Evolutionary conservation across 2,888 invertebrate genomes (phyloP).

Genomic region (Agriopis marginaria): DNA sequence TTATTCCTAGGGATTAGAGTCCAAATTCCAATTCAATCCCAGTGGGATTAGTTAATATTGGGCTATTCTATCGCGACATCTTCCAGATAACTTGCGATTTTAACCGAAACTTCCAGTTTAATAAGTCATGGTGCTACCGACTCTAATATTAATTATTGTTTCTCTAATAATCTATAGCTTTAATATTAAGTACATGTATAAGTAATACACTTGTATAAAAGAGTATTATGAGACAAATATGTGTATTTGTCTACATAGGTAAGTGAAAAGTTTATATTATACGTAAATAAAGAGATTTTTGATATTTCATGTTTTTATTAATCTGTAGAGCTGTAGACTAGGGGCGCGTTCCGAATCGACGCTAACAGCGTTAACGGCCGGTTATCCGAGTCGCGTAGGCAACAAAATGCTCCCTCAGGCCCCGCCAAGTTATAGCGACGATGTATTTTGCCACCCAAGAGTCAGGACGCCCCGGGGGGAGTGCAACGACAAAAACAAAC

Average conservation of each 20-base stretch:
- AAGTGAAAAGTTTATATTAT: slow-evolving; percentile 20
- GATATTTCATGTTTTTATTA: neutral
- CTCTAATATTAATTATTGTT: neutral
- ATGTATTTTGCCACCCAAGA: too few species aligned
- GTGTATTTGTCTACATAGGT: slow-evolving; percentile 14
- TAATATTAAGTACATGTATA: slow-evolving; percentile 1
- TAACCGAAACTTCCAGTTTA: neutral
- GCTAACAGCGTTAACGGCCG: too few species aligned
- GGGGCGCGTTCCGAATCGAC: too few species aligned
- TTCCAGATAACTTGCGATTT: neutral
- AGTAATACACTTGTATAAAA: slow-evolving; percentile 24
- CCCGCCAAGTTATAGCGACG: too few species aligned
- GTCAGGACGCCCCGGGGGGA: too few species aligned
- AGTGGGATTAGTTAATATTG: neutral
- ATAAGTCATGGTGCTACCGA: neutral
- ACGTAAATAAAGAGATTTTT: slow-evolving; percentile 29
- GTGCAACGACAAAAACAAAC: too few species aligned
- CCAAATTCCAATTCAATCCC: too few species aligned
- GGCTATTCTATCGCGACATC: neutral
- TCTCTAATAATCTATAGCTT: slow-evolving; percentile 1
- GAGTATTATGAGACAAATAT: slow-evolving; percentile 37
- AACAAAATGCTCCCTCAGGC: too few species aligned
- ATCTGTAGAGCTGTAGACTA: too few species aligned
- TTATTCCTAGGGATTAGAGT: too few species aligned
- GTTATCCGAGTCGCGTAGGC: too few species aligned